Base-by-base conservation (phyloP, 2,113 vertebrate species). In the Phodopus roborovskii region DNA sequence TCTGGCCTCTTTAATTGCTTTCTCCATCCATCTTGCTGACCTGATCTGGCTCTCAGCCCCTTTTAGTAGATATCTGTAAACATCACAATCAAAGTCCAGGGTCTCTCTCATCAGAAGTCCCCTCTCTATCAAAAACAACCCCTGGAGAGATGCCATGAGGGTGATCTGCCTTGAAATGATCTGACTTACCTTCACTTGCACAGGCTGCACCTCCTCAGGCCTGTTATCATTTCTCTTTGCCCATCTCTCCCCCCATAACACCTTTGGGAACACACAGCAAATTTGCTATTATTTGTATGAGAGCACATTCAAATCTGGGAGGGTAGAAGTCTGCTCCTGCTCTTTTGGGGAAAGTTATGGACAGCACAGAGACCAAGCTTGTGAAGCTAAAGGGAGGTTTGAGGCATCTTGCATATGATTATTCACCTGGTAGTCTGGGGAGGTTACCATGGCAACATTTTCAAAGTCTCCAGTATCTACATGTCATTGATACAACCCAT, bases 381-480 rank as follows among this genome's bases (percentile, higher is more conserved):
- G n/a, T 50, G 71, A 86, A 88, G 71, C 22, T 30, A 74, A 58
- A 68, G 78, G 62, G 53, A 95, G 60, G 36, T 36, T 78, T 93
- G n/a, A 74, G 92, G 77, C 58, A 17, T 68, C 95, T 94, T 91
- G 91, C 86, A 83, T 50, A 81, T 5, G 45, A 39, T 92, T 92
- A 96, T 93, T 94, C 92, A 87, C 58, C 73, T 64, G 77, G 71
- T 66, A 64, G 84, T 56, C 96, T 83, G 56, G 86, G 73, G 33
- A 56, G 90, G 91, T 97, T 97, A 83, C 92, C 94, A 95, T 92
- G 91, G 39, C 90, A 92, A 96, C 62, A 1, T 22, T 66, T 24
- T 56, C 50, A 5, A 70, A 74, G 19, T 53, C 22, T 95, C 58
- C 1, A 16, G 48, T 26, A 56, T 87, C 73, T 96, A 77, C 85